Percentiles rank a stretch among this genome's conserved stretches.
Conservation (phyloP, 1,140 invertebrate species). For the Portunus trituberculatus region DNA sequence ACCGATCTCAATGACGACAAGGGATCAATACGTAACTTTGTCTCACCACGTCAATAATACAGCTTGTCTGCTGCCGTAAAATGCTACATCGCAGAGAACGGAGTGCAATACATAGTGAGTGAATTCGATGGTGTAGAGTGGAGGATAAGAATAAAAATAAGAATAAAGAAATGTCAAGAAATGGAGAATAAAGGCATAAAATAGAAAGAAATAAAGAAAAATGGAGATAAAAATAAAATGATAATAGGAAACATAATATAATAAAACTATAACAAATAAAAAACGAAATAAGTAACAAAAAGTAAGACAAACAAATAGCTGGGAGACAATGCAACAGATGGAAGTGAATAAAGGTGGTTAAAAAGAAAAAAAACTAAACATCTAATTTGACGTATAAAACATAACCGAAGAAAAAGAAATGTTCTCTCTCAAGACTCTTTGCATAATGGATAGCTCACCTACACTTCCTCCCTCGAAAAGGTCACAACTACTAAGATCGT, state of each 20-base stretch:
- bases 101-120: neutral
- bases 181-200: neutral
- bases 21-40: neutral
- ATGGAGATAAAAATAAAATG: neutral
- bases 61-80: neutral
- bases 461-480: too few species aligned
- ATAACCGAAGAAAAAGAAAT: too few species aligned
- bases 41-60: neutral
- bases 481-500: too few species aligned
- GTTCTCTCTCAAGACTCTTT: too few species aligned
- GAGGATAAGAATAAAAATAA: too few species aligned
- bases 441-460: too few species aligned
- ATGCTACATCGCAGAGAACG: neutral
- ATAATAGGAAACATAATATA: neutral
- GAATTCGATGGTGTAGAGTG: neutral
- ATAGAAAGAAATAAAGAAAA: neutral
- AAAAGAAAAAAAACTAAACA: neutral
- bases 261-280: neutral
- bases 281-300: neutral
- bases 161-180: too few species aligned
- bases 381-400: too few species aligned
- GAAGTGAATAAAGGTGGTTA: neutral
- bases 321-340: neutral
- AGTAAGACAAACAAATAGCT: neutral
- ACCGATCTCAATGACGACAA: neutral